These are phyloP conservation scores for Andrena bucephala DNA, from an alignment of 2,888 invertebrate species.

Conservation along the genomic window DNA sequence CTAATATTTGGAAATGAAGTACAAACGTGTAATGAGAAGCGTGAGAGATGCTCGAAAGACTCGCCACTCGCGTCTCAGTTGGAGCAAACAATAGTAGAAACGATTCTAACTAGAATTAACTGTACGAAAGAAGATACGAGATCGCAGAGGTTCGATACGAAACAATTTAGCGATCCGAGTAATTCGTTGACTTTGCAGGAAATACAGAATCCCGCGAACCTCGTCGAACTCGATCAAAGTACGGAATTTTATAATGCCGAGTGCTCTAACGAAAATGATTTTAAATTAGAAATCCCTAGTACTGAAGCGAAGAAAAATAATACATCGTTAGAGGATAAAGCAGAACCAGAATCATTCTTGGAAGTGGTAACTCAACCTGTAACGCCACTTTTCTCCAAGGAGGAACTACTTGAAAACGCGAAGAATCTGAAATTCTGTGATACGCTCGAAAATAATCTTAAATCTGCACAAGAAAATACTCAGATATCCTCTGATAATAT, in stretches of 20 bases:
- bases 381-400: no score
- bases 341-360: no score
- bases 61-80: background rate
- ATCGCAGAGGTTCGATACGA: background rate
- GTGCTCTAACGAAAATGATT: no score
- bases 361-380: no score
- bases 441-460: background rate
- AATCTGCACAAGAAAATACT: slow-evolving; percentile 2
- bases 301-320: no score
- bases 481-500: background rate
- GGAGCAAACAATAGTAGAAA: slow-evolving; percentile 17
- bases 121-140: slow-evolving; percentile 10
- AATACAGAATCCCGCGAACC: background rate
- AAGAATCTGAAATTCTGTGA: slow-evolving; percentile 2
- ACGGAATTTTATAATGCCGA: no score
- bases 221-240: background rate
- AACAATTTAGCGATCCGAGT: background rate
- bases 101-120: slow-evolving; percentile 6
- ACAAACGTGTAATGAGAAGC: slow-evolving; percentile 4
- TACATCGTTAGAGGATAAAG: no score
- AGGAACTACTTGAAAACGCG: slow-evolving; percentile 7
- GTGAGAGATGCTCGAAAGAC: background rate
- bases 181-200: background rate
- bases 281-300: no score
- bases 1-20: slow-evolving; percentile 23